Base-by-base conservation (phyloP, 23 tunicate species). In the Trididemnum clinides region DNA sequence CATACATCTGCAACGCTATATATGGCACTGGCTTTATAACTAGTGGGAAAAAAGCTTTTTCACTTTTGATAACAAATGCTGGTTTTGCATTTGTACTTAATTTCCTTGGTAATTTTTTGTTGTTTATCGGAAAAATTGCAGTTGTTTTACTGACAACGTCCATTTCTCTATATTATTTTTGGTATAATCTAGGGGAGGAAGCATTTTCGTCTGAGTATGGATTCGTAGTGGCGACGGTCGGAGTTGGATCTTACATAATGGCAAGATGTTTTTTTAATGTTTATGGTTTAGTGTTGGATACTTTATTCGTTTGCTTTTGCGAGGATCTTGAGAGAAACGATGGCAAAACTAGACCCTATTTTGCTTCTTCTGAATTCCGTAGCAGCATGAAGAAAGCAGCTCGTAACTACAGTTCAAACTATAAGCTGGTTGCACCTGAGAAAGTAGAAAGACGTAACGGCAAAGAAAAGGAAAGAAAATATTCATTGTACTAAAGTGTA, bases 271-370 rank as follows among this genome's bases (percentile, higher is more conserved):
- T 91, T 73, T 65, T 91, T 21, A 51, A 65, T 32, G 88, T 86
- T 1, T 91, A 83, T 69, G 86, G 79, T 7, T 64, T 82, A 83
- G 85, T 88, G 0, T 81, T 91, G 20, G 88, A 91, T 36, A 91
- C 96, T 27, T 72, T 91, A 33, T 91, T 91, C 71, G 71, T 91
- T n/a, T 91, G 96, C 70, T 91, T 81, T 36, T 86, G 90, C 28
- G 96, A 91, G 33, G 96, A 91, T 72, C 72, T 51, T 33, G 72
- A 86, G 29, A 74, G 96, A 23, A 86, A 91, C 58, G 49, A 91
- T 49, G 96, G 96, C 38, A 35, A 70, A 23, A 87, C 80, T 28
- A 50, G 95, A 1, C 95, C 95, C 3, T 90, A 90, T 72, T 90
- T 63, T 34, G 64, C 80, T 33, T 64, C 80, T n/a, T n/a, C n/a